A percentile compares a stretch with the other conserved stretches of the same genome.
Conservation (phyloP, 2,797 vertebrate species). For the Kryptolebias ocellatus region DNA sequence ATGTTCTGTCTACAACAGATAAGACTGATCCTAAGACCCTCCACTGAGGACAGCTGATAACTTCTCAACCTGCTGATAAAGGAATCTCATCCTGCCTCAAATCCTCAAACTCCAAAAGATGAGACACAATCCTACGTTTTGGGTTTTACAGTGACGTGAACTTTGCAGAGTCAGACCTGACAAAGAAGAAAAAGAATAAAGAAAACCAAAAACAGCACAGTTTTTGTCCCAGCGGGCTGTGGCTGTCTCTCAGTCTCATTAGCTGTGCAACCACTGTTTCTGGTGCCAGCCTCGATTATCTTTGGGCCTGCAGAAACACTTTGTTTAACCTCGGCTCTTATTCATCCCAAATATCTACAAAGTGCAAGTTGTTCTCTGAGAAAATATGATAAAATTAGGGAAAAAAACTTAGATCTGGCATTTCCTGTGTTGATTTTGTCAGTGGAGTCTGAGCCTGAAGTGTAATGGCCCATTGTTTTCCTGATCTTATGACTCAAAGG, state of each 20-base stretch:
- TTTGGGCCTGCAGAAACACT: slow-evolving; percentile 52
- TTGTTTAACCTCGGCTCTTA: slow-evolving; percentile 50
- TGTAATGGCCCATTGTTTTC: slow-evolving; percentile 72
- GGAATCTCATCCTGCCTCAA: slow-evolving; percentile 27
- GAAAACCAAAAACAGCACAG: slow-evolving; percentile 32
- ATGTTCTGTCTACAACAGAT: slow-evolving; percentile 87
- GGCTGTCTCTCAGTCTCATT: slow-evolving; percentile 71
- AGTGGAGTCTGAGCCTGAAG: slow-evolving; percentile 50
- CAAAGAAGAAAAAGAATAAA: slow-evolving; percentile 55
- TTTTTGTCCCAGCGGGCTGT: slow-evolving; percentile 65
- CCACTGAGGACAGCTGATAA: slow-evolving; percentile 78
- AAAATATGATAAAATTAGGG: slow-evolving; percentile 48
- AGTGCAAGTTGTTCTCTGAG: slow-evolving; percentile 24
- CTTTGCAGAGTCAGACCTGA: slow-evolving; percentile 55
- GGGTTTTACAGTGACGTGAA: slow-evolving; percentile 65
- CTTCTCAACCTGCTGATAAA: slow-evolving; percentile 76
- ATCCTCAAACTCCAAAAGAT: slow-evolving; percentile 24
- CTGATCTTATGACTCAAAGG: slow-evolving; percentile 52
- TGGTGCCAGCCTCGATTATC: slow-evolving; percentile 74
- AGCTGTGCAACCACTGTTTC: slow-evolving; percentile 67
- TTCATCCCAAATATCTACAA: slow-evolving; percentile 51
- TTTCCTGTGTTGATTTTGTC: slow-evolving; percentile 61
- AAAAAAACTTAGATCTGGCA: slow-evolving; percentile 33
- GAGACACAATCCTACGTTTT: slow-evolving; percentile 50
- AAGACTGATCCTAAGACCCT: slow-evolving; percentile 84